Percentiles rank a stretch among this genome's conserved stretches.
These are phyloP conservation scores for Rhombomys opimus DNA, from an alignment of 2,113 vertebrate species.

Conservation along the genomic window DNA sequence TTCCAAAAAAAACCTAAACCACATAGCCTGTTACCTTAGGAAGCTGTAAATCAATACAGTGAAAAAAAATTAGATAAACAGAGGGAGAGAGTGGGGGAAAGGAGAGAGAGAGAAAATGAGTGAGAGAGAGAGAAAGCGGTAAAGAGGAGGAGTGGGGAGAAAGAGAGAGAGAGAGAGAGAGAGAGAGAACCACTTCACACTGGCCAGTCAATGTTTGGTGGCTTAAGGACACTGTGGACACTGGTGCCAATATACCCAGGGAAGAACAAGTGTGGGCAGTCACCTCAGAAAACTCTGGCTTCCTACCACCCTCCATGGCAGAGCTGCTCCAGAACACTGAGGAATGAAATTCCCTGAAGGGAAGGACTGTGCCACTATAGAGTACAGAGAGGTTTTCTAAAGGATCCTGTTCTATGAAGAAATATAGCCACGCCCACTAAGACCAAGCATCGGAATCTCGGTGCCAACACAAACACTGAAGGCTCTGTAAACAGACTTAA, in stretches of 20 bases:
- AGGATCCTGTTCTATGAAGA: slow-evolving; percentile 75
- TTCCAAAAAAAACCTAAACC: neutral
- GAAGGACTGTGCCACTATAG: slow-evolving; percentile 76
- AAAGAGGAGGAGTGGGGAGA: too few species aligned
- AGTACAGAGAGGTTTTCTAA: slow-evolving; percentile 80
- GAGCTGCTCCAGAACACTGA: slow-evolving; percentile 45
- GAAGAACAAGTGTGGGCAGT: slow-evolving; percentile 77
- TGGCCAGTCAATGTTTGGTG: slow-evolving; percentile 63
- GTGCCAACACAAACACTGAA: slow-evolving; percentile 83
- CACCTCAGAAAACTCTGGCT: slow-evolving; percentile 77
- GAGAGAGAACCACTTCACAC: neutral
- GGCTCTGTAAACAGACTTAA: slow-evolving; percentile 86
- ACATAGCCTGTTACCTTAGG: neutral
- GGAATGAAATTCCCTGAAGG: slow-evolving; percentile 67
- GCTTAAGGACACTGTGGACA: slow-evolving; percentile 81
- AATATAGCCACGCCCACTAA: slow-evolving; percentile 83
- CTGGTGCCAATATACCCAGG: slow-evolving; percentile 72
- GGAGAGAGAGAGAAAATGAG: neutral
- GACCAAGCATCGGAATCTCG: slow-evolving; percentile 82
- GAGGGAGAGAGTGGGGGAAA: neutral
- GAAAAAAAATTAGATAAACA: neutral
- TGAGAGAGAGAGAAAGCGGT: neutral
- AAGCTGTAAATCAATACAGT: slow-evolving; percentile 45
- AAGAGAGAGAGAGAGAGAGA: neutral
- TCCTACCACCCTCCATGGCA: slow-evolving; percentile 70